Percentiles rank a stretch among this genome's conserved stretches.
Evolutionary conservation across 2,797 vertebrate genomes (phyloP).

Genomic region (Lerista edwardsae): DNA sequence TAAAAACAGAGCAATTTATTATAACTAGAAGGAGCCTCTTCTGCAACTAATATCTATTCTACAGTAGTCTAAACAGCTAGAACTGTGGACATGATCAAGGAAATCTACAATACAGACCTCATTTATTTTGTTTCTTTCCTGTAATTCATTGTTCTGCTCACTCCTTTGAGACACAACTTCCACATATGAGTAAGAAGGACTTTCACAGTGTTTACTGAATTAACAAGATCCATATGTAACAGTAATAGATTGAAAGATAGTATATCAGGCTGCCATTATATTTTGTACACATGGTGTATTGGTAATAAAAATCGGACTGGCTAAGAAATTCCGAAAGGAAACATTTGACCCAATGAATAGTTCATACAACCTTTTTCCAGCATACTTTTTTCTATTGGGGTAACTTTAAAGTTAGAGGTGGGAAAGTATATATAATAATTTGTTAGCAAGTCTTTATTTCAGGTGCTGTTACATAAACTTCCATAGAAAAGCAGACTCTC

Average conservation of each 20-base stretch:
- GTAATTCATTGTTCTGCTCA: slow-evolving; percentile 56
- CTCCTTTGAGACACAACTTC: slow-evolving; percentile 39
- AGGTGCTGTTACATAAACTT: no score
- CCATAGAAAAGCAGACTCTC: neutral
- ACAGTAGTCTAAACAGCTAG: slow-evolving; percentile 47
- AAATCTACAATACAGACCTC: slow-evolving; percentile 32
- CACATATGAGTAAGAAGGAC: slow-evolving; percentile 4
- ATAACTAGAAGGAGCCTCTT: slow-evolving; percentile 43
- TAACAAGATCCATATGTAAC: neutral
- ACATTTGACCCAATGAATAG: neutral
- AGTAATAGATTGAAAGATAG: neutral
- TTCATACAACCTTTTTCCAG: neutral
- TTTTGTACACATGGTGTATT: neutral
- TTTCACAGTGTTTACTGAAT: neutral
- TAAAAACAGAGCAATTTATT: slow-evolving; percentile 45
- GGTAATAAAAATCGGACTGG: neutral
- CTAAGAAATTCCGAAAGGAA: neutral
- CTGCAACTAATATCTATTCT: slow-evolving; percentile 21
- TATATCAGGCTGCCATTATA: neutral
- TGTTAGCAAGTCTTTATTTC: neutral
- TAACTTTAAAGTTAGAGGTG: neutral
- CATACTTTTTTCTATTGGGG: neutral
- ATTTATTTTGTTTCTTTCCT: slow-evolving; percentile 50
- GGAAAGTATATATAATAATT: neutral
- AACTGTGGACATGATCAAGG: slow-evolving; percentile 36